phyloP scores from a whole-genome alignment of 2,888 invertebrate genomes.

The Myopa tessellatipennis region DNA sequence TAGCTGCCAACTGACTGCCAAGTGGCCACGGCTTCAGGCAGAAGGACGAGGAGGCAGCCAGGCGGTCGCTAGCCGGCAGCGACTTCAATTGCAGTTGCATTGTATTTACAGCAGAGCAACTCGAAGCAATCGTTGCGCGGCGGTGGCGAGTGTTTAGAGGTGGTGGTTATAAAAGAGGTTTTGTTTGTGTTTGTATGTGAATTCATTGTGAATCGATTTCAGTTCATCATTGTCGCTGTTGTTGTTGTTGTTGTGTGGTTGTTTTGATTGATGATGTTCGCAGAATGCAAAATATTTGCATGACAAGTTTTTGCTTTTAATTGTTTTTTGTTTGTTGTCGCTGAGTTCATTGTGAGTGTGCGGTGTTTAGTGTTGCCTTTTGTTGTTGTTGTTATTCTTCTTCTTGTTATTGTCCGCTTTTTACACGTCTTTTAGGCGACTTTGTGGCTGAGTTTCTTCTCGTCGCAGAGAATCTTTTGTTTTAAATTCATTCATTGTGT shows the following conservation, averaged over 20 bases:
- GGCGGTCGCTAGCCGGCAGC: background rate
- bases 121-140: no score
- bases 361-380: background rate
- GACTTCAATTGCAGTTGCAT: slow-evolving; percentile 19
- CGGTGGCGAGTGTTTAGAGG: no score
- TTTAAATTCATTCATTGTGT: background rate
- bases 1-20: slow-evolving; percentile 28
- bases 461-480: background rate
- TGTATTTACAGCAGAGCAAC: slow-evolving; percentile 10
- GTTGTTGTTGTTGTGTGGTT: slow-evolving; percentile 17
- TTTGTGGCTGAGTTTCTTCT: background rate
- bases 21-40: background rate
- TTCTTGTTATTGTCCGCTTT: no score
- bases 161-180: no score
- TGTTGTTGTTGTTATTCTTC: background rate
- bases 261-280: background rate
- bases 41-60: slow-evolving; percentile 10
- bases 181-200: slow-evolving; percentile 26
- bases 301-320: slow-evolving; percentile 39
- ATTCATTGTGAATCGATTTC: background rate
- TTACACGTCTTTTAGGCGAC: no score
- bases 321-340: background rate
- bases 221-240: slow-evolving; percentile 13
- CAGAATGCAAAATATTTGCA: slow-evolving; percentile 42
- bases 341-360: no score